Percentiles rank a stretch among this genome's conserved stretches.
These are phyloP conservation scores for Xestia ashworthii DNA, from an alignment of 2,888 invertebrate genomes.

Conservation along the genomic window DNA sequence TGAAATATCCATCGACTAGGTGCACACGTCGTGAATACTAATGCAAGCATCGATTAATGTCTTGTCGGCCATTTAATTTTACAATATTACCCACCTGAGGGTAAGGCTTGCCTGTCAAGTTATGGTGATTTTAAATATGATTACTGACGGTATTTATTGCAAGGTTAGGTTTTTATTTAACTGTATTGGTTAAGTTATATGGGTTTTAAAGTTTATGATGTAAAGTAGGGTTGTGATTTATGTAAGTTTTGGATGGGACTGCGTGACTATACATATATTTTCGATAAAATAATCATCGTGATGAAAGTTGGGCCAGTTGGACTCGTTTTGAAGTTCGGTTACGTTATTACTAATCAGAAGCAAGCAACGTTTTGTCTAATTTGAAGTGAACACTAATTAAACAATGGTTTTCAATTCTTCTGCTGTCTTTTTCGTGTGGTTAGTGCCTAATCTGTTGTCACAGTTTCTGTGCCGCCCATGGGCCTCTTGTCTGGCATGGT, in stretches of 20 bases:
- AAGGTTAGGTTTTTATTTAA: slow-evolving; percentile 5
- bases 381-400: no score
- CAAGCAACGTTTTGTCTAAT: no score
- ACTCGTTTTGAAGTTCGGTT: background rate
- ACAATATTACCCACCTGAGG: slow-evolving; percentile 9
- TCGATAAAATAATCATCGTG: background rate
- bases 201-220: background rate
- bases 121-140: slow-evolving; percentile 33
- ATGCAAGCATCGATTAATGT: slow-evolving; percentile 47
- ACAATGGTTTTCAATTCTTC: no score
- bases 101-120: background rate
- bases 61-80: slow-evolving; percentile 41
- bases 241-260: background rate
- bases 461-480: no score
- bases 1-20: slow-evolving; percentile 51
- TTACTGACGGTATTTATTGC: slow-evolving; percentile 21
- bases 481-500: no score
- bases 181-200: background rate
- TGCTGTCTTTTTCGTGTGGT: no score
- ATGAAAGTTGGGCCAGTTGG: background rate
- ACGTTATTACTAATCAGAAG: no score
- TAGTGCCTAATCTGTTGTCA: no score
- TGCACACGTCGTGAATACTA: slow-evolving; percentile 44
- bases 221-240: no score
- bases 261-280: background rate